Evolutionary conservation across 2,888 invertebrate genomes (phyloP), one percentile per base, ranked within the genome.

Genomic region (Drosophila mimica): DNA sequence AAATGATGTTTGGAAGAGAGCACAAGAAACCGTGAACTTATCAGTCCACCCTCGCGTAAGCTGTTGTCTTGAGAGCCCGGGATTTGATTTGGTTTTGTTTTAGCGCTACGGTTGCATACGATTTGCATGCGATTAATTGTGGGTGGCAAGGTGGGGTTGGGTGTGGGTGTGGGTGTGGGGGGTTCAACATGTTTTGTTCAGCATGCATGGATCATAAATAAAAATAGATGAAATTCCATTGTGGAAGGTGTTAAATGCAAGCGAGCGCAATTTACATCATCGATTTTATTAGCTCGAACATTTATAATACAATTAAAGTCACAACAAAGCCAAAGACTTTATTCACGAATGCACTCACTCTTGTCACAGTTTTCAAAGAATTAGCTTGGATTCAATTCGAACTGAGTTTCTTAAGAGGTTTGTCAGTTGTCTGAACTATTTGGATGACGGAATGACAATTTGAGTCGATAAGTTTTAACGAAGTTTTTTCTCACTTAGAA

Each of bases 211-310:
- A 81, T 70, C 79, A 81, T 73, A 81, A 79, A 79, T 77, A 79
- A 68, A 87, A 87, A 87, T 87, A 89, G 88, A 87, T 87, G 83
- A 83, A 87, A 87, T 87, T 89, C 89, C 87, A 81, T 52, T 71
- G 78, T 57, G 31, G 69, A 87, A 87, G 89, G 87, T 87, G 87
- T 87, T 87, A 87, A 87, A 85, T 83, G 89, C 85, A 88, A 90
- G 83, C 91, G 83, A 83, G 80, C 78, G 73, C 74, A 72, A 88
- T 91, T 92, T 91, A 91, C 91, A 92, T 91, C 92, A 91, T 91
- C 92, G 91, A 83, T 91, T 91, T 90, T 91, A 90, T 91, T 91
- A 91, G 90, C 87, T 52, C 69, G 49, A 76, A 69, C 87, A 81
- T 79, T 87, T 87, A 89, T 87, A 89, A 87, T 87, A 89, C 85